Percentiles rank a stretch among this genome's conserved stretches.
phyloP scores from a whole-genome alignment of 37 sponge, comb jelly and placozoan species.

The Aplysina aerophoba region DNA sequence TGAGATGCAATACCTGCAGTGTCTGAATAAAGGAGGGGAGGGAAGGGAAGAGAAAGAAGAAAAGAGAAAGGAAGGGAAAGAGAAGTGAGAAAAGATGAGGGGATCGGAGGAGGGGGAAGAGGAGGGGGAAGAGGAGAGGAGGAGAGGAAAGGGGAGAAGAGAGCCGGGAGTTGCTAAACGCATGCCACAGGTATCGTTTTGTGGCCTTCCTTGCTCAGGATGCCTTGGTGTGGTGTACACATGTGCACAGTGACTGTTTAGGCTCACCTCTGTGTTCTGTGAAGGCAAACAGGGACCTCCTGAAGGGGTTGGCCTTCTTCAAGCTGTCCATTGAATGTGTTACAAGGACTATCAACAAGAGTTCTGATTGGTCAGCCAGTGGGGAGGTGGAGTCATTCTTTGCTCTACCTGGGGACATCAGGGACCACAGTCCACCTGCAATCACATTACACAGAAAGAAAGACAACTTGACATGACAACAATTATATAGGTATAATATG shows the following conservation, averaged over 20 bases:
- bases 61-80: too few relatives aligned
- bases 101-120: too few relatives aligned
- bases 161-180: too few relatives aligned
- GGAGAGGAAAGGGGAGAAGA: background rate
- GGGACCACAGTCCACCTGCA: slow-evolving; percentile 84
- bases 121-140: too few relatives aligned
- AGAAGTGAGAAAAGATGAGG: too few relatives aligned
- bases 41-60: background rate
- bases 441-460: too few relatives aligned
- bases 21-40: slow-evolving; percentile 5
- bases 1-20: slow-evolving; percentile 15
- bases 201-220: too few relatives aligned
- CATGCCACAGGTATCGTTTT: too few relatives aligned
- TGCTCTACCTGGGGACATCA: slow-evolving; percentile 36
- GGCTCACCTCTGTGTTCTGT: slow-evolving; percentile 49
- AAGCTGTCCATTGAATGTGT: slow-evolving; percentile 46
- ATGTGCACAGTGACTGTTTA: background rate
- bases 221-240: background rate
- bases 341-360: slow-evolving; percentile 71
- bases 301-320: slow-evolving; percentile 65
- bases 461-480: background rate
- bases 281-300: slow-evolving; percentile 61
- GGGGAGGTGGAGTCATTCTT: slow-evolving; percentile 40
- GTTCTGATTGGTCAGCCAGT: slow-evolving; percentile 71
- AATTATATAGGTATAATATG: background rate